A percentile compares a stretch with the other conserved stretches of the same genome.
phyloP scores from a whole-genome alignment of 2,113 vertebrate genomes.

The Myrmecophaga tridactyla region DNA sequence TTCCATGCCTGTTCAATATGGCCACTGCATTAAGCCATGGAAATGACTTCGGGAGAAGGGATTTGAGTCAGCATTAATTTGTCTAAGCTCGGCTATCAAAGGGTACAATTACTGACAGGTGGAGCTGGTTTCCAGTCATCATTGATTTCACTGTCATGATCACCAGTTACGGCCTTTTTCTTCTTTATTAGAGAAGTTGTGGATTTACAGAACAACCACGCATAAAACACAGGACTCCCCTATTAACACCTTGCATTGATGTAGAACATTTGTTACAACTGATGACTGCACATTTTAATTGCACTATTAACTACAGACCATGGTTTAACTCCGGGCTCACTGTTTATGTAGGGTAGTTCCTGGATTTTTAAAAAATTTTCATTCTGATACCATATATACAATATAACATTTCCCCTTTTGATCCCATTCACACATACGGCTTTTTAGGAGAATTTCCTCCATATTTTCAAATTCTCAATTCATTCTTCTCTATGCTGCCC shows the following conservation, averaged over 20 bases:
- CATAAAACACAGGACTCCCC: too few species aligned
- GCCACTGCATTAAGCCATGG: background rate
- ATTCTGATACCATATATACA: too few species aligned
- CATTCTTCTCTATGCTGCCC: background rate
- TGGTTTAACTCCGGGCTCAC: too few species aligned
- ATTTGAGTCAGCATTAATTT: conserved; percentile 32
- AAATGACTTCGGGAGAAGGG: background rate
- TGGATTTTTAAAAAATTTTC: too few species aligned
- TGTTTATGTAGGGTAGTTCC: too few species aligned
- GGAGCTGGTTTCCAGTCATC: conserved; percentile 34
- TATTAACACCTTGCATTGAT: too few species aligned
- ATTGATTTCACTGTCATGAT: conserved; percentile 19
- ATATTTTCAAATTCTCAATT: background rate
- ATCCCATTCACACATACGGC: background rate
- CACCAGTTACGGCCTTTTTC: background rate
- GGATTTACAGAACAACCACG: too few species aligned
- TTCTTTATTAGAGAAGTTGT: too few species aligned
- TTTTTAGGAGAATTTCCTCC: conserved; percentile 16
- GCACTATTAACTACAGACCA: too few species aligned
- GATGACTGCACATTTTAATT: too few species aligned
- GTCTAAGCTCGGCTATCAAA: conserved; percentile 32
- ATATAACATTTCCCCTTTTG: too few species aligned
- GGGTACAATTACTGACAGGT: background rate
- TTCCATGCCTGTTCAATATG: conserved; percentile 17
- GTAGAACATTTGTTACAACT: too few species aligned